These are phyloP conservation scores for Polydrusus cervinus DNA, from an alignment of 2,888 invertebrate genomes.

Conservation along the genomic window DNA sequence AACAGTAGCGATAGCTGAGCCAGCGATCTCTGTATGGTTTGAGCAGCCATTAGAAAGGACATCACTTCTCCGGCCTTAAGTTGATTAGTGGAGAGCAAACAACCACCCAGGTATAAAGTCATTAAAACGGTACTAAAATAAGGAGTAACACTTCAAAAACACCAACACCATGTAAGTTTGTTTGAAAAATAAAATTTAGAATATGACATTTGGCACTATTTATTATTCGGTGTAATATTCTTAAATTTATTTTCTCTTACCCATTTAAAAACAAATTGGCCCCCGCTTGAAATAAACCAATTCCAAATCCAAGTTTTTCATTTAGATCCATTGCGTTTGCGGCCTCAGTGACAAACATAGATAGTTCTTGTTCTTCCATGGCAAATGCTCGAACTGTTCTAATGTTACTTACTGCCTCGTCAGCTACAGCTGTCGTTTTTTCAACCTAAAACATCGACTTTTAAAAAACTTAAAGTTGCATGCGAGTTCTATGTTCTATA, in stretches of 20 bases:
- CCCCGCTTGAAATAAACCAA: conserved; percentile 92
- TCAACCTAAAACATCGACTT: conserved; percentile 76
- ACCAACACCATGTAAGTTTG: background rate
- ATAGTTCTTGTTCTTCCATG: conserved; percentile 89
- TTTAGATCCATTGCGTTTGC: conserved; percentile 82
- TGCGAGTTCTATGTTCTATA: too few species aligned
- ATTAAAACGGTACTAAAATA: conserved; percentile 84
- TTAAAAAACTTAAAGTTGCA: background rate
- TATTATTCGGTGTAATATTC: too few species aligned
- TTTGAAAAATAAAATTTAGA: too few species aligned
- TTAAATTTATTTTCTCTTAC: conserved; percentile 64
- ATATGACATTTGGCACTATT: too few species aligned
- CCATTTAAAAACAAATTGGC: conserved; percentile 90
- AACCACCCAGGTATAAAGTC: conserved; percentile 93
- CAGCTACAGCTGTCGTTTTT: conserved; percentile 90
- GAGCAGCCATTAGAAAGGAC: conserved; percentile 96
- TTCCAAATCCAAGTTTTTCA: conserved; percentile 89
- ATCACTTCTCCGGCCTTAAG: conserved; percentile 93
- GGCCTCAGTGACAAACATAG: conserved; percentile 83
- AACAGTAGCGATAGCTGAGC: conserved; percentile 93
- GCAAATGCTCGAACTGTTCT: conserved; percentile 96
- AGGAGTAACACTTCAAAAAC: background rate
- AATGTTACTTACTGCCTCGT: conserved; percentile 95
- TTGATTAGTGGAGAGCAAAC: conserved; percentile 86
- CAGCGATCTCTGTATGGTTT: conserved; percentile 94